phyloP scores from a whole-genome alignment of 2,113 vertebrate genomes.

The Pterophyllum scalare region DNA sequence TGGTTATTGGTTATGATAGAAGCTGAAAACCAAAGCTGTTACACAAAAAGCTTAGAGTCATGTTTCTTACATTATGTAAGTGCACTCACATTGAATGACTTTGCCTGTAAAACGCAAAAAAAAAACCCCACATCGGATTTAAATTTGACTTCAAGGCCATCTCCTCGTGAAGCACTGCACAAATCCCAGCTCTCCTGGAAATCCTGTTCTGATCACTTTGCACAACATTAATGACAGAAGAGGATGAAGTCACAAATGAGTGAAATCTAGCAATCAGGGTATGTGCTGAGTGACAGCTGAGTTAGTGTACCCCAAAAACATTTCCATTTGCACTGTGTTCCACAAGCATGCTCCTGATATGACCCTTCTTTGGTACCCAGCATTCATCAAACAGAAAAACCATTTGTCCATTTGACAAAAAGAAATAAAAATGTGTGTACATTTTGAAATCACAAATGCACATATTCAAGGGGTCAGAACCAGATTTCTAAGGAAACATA shows the following conservation, averaged over 20 bases:
- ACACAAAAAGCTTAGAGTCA: neutral
- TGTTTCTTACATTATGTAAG: neutral
- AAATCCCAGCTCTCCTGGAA: neutral
- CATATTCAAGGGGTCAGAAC: neutral
- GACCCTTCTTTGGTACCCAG: neutral
- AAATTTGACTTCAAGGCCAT: neutral
- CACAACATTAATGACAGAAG: neutral
- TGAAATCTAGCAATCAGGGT: neutral
- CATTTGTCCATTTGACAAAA: neutral
- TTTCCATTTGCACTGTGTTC: neutral
- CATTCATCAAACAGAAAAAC: neutral
- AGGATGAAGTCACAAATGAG: neutral
- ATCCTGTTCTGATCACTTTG: neutral
- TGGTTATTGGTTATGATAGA: neutral
- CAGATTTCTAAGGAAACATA: neutral
- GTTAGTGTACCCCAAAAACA: neutral
- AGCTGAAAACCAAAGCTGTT: neutral
- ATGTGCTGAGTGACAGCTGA: neutral
- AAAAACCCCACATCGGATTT: neutral
- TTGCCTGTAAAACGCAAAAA: neutral
- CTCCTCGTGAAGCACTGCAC: neutral
- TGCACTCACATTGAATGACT: neutral
- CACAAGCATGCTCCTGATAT: neutral
- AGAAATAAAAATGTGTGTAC: neutral
- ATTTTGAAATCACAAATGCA: neutral